A percentile compares a stretch with the other conserved stretches of the same genome.
These are phyloP conservation scores for Cremastinae sp. DNA, from an alignment of 2,888 invertebrate genomes.

Conservation along the genomic window DNA sequence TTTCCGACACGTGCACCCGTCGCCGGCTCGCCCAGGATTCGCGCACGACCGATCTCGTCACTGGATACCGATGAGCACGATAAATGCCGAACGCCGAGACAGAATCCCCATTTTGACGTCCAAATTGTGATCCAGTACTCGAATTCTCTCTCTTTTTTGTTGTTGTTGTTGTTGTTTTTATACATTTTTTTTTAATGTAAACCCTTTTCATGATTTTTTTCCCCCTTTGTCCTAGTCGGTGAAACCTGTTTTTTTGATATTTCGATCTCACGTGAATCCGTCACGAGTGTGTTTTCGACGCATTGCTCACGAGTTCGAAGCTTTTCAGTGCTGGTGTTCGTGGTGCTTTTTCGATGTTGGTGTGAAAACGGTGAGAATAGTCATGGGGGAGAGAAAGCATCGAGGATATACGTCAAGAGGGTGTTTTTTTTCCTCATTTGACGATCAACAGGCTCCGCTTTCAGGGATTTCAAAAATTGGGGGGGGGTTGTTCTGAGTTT, in stretches of 20 bases:
- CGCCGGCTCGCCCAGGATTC: slow-evolving; percentile 47
- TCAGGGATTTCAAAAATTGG: background rate
- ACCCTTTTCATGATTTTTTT: no score
- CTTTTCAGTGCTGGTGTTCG: slow-evolving; percentile 35
- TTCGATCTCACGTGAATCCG: background rate
- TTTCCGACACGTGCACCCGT: slow-evolving; percentile 60
- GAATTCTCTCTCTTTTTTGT: background rate
- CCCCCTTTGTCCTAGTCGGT: no score
- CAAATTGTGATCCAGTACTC: no score
- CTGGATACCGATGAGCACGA: slow-evolving; percentile 20
- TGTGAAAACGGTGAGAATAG: slow-evolving; percentile 23
- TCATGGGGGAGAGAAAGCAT: background rate
- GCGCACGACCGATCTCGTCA: slow-evolving; percentile 41
- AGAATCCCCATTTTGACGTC: no score
- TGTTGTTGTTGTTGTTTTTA: no score
- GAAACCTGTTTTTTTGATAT: no score
- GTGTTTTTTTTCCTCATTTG: background rate
- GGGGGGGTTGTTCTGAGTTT: background rate
- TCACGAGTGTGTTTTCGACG: slow-evolving; percentile 19
- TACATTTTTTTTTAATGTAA: no score
- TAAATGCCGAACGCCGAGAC: slow-evolving; percentile 6
- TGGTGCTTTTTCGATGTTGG: slow-evolving; percentile 13
- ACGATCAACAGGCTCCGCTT: slow-evolving; percentile 15
- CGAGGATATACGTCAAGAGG: no score
- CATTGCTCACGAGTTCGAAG: slow-evolving; percentile 10